Percentiles rank a stretch among this genome's conserved stretches.
Conservation (phyloP, 2,797 vertebrate genomes). For the Distichodus sexfasciatus region DNA sequence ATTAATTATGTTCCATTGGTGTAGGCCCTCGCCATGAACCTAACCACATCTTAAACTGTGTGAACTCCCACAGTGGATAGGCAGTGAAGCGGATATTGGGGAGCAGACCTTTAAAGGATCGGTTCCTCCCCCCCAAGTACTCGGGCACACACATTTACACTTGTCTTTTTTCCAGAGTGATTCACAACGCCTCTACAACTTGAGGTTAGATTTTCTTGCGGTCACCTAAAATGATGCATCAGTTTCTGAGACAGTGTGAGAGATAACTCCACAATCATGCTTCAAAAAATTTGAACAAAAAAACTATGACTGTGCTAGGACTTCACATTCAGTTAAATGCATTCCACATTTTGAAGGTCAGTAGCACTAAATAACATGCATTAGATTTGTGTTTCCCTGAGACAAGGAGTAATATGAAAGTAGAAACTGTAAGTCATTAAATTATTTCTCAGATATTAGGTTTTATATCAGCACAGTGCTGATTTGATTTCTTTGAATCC, state of each 20-base stretch:
- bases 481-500: too few relatives aligned
- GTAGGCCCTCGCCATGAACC: conserved; percentile 15
- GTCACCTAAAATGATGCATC: neutral
- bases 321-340: too few relatives aligned
- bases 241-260: neutral
- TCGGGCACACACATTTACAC: neutral
- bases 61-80: conserved; percentile 14
- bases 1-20: conserved; percentile 13
- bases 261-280: neutral
- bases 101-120: conserved; percentile 8
- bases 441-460: too few relatives aligned
- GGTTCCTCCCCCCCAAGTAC: neutral
- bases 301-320: neutral
- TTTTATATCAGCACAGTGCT: too few relatives aligned
- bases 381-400: too few relatives aligned
- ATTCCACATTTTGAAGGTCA: too few relatives aligned
- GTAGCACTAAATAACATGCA: too few relatives aligned
- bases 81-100: conserved; percentile 10
- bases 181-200: conserved; percentile 26
- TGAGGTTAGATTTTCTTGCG: neutral
- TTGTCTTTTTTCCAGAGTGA: conserved; percentile 36
- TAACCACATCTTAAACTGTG: conserved; percentile 5
- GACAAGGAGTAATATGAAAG: too few relatives aligned
- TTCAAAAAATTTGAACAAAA: neutral
- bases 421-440: too few relatives aligned